Conservation (phyloP, 2,797 vertebrate species). For the Anabas testudineus region DNA sequence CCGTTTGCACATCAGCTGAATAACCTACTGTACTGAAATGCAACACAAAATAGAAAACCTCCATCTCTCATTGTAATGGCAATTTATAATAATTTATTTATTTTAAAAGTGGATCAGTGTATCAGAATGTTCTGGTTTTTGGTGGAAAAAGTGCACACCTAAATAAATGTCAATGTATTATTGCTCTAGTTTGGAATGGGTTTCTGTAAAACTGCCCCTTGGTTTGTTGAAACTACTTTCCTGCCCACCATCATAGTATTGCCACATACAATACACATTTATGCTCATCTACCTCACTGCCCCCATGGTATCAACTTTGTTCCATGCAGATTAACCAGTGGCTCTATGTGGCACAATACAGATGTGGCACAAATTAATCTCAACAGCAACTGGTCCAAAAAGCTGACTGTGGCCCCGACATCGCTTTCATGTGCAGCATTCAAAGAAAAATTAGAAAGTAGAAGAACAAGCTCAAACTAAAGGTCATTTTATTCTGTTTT, state of each 20-base stretch:
- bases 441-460: conserved; percentile 12
- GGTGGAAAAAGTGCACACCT: not conserved
- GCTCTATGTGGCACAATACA: conserved; percentile 22
- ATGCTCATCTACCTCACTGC: conserved; percentile 41
- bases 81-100: no score
- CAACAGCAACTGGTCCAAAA: conserved; percentile 34
- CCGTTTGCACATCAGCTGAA: conserved; percentile 14
- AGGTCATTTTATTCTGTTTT: conserved; percentile 25
- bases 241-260: conserved; percentile 16
- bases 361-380: conserved; percentile 43
- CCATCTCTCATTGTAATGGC: not conserved
- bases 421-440: conserved; percentile 5
- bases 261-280: conserved; percentile 40
- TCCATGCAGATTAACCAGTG: conserved; percentile 41
- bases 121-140: not conserved
- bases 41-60: not conserved
- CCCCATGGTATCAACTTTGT: conserved; percentile 36
- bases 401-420: conserved; percentile 20
- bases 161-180: conserved; percentile 34
- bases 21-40: conserved; percentile 10
- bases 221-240: conserved; percentile 30
- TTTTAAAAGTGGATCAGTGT: conserved; percentile 14
- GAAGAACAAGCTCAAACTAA: not conserved
- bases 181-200: conserved; percentile 14
- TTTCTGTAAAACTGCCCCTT: conserved; percentile 15